phyloP scores from a whole-genome alignment of 2,113 vertebrate genomes.

The Crotophaga sulcirostris region DNA sequence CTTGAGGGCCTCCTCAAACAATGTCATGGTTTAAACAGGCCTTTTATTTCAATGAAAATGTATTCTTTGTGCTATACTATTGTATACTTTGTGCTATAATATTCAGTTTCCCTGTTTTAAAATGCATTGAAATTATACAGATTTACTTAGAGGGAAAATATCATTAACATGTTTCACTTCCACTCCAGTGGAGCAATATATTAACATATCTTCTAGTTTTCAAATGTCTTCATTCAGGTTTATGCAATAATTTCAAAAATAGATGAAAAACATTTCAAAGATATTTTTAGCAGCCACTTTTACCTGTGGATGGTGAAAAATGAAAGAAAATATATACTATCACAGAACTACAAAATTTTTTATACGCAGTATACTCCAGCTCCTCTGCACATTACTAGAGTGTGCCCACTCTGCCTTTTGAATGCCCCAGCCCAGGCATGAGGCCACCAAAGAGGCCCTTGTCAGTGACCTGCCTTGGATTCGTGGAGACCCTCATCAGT shows the following conservation, averaged over 20 bases:
- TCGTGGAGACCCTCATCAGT: fast-evolving
- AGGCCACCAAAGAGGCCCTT: neutral
- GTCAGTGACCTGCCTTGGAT: neutral
- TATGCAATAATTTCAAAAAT: neutral
- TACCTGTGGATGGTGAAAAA: neutral
- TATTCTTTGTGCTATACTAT: neutral
- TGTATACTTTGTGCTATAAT: too few relatives aligned
- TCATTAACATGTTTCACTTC: neutral
- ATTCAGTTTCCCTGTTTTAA: neutral
- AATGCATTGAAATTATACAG: neutral
- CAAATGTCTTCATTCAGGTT: neutral
- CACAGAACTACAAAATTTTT: neutral
- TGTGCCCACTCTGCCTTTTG: neutral
- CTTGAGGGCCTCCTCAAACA: neutral
- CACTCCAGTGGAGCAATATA: neutral
- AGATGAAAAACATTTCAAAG: neutral
- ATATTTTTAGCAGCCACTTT: neutral
- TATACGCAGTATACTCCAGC: neutral
- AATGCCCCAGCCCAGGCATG: neutral
- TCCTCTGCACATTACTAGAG: neutral
- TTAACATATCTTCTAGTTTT: neutral
- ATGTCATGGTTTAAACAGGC: neutral
- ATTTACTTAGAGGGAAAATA: neutral
- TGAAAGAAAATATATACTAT: neutral
- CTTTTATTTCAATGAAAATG: neutral